phyloP scores from a whole-genome alignment of 2,797 vertebrate species.

The Picus viridis region DNA sequence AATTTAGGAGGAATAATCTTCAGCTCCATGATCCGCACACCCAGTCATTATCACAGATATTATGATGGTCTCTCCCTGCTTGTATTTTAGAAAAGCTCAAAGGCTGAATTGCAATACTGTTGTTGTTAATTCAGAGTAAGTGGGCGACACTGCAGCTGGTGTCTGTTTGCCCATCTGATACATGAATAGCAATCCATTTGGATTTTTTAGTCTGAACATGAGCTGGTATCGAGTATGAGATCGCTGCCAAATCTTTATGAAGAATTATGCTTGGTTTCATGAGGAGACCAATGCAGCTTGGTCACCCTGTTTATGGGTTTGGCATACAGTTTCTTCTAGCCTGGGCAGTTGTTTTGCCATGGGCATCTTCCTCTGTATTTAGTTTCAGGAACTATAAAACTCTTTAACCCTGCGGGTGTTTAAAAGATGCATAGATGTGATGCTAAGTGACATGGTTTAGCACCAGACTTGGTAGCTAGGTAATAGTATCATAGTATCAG shows the following conservation, averaged over 20 bases:
- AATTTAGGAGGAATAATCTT: constrained; percentile 58
- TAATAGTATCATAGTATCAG: too few species aligned
- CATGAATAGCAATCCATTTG: constrained; percentile 55
- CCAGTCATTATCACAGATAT: constrained; percentile 54
- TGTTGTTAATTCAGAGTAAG: constrained; percentile 47
- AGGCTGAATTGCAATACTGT: constrained; percentile 42
- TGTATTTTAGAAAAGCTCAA: constrained; percentile 45
- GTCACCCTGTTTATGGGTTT: not conserved
- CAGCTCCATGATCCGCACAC: constrained; percentile 24
- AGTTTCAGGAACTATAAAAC: not conserved
- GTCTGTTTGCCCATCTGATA: constrained; percentile 66
- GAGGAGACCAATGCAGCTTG: not conserved
- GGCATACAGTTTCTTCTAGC: not conserved
- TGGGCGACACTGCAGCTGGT: constrained; percentile 62
- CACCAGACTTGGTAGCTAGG: too few species aligned
- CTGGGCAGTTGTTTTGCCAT: not conserved
- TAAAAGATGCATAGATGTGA: too few species aligned
- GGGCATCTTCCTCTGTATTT: not conserved
- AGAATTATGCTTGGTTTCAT: not conserved
- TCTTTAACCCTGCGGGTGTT: too few species aligned
- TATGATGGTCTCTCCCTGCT: constrained; percentile 56
- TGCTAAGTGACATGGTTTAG: too few species aligned
- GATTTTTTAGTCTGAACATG: constrained; percentile 20
- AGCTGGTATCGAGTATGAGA: constrained; percentile 1
- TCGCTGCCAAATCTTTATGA: not conserved